phyloP scores from a whole-genome alignment of 1,140 invertebrate species.

The Nixonia krombeini region DNA sequence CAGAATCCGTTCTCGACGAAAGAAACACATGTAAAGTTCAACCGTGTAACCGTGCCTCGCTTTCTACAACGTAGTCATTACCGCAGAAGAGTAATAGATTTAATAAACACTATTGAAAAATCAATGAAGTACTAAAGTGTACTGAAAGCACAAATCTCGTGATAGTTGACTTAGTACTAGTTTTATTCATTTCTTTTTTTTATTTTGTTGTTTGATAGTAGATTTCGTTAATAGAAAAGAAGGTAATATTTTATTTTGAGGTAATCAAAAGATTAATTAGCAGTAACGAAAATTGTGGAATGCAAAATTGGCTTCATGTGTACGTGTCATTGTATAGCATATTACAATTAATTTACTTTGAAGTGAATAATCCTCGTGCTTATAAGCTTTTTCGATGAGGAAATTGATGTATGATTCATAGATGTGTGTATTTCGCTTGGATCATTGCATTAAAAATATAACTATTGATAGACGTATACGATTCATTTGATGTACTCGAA shows the following conservation, averaged over 20 bases:
- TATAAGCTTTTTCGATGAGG: constrained; percentile 30
- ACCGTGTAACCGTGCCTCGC: constrained; percentile 45
- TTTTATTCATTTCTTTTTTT: background rate
- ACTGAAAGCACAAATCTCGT: no score
- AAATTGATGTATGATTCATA: constrained; percentile 45
- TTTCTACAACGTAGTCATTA: constrained; percentile 41
- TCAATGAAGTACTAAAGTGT: no score
- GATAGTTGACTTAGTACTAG: background rate
- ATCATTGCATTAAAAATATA: constrained; percentile 22
- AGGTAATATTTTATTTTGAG: no score
- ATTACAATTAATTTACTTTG: constrained; percentile 14
- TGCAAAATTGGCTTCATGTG: constrained; percentile 25
- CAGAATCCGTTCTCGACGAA: constrained; percentile 15
- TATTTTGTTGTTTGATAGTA: no score
- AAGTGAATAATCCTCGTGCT: constrained; percentile 14
- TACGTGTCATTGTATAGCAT: constrained; percentile 8
- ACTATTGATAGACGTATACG: constrained; percentile 16
- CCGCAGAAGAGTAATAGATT: constrained; percentile 12
- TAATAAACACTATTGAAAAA: constrained; percentile 8
- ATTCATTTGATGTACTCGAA: constrained; percentile 10
- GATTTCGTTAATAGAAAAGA: no score
- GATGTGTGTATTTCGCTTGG: constrained; percentile 48
- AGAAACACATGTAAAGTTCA: constrained; percentile 38
- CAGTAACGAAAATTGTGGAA: no score
- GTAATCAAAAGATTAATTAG: no score